Percentiles rank a stretch among this genome's conserved stretches.
Evolutionary conservation across 2,888 invertebrate genomes (phyloP).

Genomic region (Sphaeridia pumilis): DNA sequence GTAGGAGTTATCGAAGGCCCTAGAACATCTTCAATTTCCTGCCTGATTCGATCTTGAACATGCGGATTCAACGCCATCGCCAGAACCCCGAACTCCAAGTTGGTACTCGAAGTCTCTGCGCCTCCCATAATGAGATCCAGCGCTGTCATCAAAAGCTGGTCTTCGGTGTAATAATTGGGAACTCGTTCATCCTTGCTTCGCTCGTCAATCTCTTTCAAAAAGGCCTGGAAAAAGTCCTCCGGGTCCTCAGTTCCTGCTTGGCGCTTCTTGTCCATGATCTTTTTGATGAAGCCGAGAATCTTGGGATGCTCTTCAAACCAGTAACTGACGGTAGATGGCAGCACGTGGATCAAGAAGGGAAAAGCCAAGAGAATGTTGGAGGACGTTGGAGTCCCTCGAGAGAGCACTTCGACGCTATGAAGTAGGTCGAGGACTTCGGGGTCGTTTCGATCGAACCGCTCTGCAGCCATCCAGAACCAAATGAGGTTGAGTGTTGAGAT

Average conservation of each 20-base stretch:
- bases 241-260: not conserved
- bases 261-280: not conserved
- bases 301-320: too few relatives aligned
- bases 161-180: not conserved
- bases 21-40: conserved; percentile 13
- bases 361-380: not conserved
- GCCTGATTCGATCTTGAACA: conserved; percentile 10
- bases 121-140: conserved; percentile 3
- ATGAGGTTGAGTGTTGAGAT: not conserved
- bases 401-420: not conserved
- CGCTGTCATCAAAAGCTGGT: not conserved
- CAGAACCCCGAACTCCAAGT: conserved; percentile 14
- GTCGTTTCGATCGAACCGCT: not conserved
- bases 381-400: too few relatives aligned
- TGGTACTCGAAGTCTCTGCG: conserved; percentile 10
- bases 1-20: conserved; percentile 4
- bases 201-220: not conserved
- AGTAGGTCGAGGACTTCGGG: not conserved
- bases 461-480: not conserved
- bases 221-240: not conserved
- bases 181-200: not conserved
- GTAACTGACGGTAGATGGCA: not conserved
- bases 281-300: not conserved
- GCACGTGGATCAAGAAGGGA: not conserved
- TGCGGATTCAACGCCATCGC: conserved; percentile 13